Conservation (phyloP, 2,113 vertebrate genomes). For the Ciconia boyciana region DNA sequence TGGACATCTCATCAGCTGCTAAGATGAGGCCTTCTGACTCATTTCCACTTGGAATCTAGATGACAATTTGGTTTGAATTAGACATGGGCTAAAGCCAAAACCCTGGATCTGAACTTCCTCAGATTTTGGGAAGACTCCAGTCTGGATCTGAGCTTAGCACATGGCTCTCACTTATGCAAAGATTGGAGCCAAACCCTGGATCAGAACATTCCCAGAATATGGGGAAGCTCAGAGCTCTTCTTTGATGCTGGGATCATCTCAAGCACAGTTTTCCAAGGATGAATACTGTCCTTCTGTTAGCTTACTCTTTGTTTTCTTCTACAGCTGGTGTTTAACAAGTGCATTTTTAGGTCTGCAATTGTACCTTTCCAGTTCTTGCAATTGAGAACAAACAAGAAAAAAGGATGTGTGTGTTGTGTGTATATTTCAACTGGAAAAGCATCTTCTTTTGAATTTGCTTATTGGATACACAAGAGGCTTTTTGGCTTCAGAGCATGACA, state of each 20-base stretch:
- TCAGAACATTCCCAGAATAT: not conserved
- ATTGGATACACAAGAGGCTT: not conserved
- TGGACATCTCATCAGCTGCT: constrained; percentile 44
- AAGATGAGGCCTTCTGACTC: constrained; percentile 33
- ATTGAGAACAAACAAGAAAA: not conserved
- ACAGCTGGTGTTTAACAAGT: not conserved
- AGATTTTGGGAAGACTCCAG: constrained; percentile 44
- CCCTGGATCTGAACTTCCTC: constrained; percentile 33
- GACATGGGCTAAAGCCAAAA: constrained; percentile 20
- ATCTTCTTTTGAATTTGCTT: not conserved
- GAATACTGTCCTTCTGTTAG: not conserved
- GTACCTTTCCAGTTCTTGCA: not conserved
- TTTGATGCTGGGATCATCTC: not conserved
- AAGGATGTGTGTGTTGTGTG: not conserved
- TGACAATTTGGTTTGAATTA: constrained; percentile 55
- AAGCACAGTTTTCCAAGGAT: not conserved
- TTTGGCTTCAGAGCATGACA: not conserved
- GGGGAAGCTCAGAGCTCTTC: not conserved
- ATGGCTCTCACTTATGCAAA: not conserved
- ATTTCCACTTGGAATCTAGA: constrained; percentile 29
- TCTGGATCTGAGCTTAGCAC: constrained; percentile 19
- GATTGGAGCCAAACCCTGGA: not conserved
- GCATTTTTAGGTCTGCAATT: not conserved
- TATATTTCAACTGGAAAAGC: not conserved
- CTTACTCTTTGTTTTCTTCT: not conserved